phyloP scores from a whole-genome alignment of 2,113 vertebrate genomes.

The Echinops telfairi region DNA sequence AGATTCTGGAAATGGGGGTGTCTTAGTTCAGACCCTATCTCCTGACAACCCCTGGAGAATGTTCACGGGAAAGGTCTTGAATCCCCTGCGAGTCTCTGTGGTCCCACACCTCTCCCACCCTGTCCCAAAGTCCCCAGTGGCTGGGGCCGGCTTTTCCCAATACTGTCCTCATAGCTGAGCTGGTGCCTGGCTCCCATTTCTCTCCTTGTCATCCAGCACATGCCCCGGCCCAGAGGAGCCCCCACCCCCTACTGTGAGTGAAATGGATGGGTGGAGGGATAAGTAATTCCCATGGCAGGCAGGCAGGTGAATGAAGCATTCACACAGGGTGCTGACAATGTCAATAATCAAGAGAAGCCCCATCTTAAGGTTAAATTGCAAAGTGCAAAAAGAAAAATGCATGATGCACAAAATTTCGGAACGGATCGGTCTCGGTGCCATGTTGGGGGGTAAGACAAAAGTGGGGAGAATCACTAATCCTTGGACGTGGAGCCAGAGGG shows the following conservation, averaged over 20 bases:
- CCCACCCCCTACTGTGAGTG: too few relatives aligned
- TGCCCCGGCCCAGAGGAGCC: neutral
- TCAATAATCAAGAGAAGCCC: neutral
- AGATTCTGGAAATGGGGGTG: rapidly evolving
- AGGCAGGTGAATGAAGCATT: neutral
- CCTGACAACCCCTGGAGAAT: rapidly evolving
- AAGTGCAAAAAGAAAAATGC: neutral
- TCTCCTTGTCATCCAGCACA: neutral
- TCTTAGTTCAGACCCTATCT: neutral
- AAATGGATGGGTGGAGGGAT: neutral
- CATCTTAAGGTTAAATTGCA: neutral
- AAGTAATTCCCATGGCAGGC: neutral
- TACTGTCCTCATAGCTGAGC: neutral
- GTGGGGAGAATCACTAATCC: rapidly evolving
- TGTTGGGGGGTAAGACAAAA: neutral
- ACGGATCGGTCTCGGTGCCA: rapidly evolving
- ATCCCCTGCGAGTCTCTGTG: neutral
- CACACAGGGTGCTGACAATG: too few relatives aligned
- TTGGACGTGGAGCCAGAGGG: neutral
- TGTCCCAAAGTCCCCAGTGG: neutral
- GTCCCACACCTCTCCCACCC: neutral
- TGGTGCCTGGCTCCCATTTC: rapidly evolving
- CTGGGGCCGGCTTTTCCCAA: neutral
- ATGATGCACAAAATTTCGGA: neutral
- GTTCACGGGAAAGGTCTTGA: too few relatives aligned